Evolutionary conservation across 2,797 vertebrate genomes (phyloP), one percentile per base, ranked within the genome.

Genomic region (Rhinichthys osculus): DNA sequence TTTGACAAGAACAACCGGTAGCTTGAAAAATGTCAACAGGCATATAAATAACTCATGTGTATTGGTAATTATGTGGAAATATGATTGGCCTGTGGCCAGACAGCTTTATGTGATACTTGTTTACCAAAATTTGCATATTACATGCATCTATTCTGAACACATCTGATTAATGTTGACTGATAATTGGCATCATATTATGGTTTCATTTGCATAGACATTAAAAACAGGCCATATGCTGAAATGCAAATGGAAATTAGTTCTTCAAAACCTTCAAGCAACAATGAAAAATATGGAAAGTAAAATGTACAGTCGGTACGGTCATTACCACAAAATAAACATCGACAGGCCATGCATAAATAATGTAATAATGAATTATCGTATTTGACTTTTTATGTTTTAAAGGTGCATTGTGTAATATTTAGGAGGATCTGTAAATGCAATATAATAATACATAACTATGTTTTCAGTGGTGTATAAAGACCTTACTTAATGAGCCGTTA

Each of bases 71-170:
- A 93, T 90, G 87, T 70, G 80, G 88, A 91, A 90, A 93, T 93
- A 92, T 94, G 92, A 95, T 89, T 91, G 92, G 89, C 91, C 54
- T 10, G 42, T 86, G 30, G 72, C 47, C 79, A 81, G 78, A 81
- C 21, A 92, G 91, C 93, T 94, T 94, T 94, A 92, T 85, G 86
- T 90, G 85, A 91, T 94, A 94, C 94, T 94, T 94, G 92, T 92
- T 90, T 91, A 91, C 87, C 69, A 42, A 71, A 92, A 94, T 94
- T 95, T 93, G 92, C 94, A 94, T 94, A 94, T 91, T 91, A 83
- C 91, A 89, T 91, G 92, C 91, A 93, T 92, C 91, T 91, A 67
- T 47, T 23, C 6, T 66, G 73, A 84, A 77, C 62, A 69, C 35
- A 13, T 50, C 50, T 84, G 83, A 84, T 78, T 70, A 84, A 84